These are phyloP conservation scores for Recurvirostra avosetta DNA, from an alignment of 2,113 vertebrate species.

Conservation along the genomic window DNA sequence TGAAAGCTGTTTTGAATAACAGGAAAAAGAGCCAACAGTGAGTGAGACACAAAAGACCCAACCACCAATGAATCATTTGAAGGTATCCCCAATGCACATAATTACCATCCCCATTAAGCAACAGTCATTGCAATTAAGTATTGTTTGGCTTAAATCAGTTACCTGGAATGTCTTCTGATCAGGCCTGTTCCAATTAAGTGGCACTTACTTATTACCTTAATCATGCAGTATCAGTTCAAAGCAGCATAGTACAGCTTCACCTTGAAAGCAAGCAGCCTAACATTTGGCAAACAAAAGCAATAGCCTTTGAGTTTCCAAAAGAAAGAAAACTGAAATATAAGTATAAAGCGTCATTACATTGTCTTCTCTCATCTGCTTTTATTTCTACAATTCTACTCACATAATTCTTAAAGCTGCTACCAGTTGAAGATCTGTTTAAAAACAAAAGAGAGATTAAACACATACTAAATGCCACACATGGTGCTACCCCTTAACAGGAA, in stretches of 20 bases:
- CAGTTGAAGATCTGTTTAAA: slow-evolving; percentile 1
- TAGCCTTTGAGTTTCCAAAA: not conserved
- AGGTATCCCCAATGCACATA: slow-evolving; percentile 49
- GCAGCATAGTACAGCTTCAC: slow-evolving; percentile 52
- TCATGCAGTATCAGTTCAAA: slow-evolving; percentile 61
- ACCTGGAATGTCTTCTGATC: slow-evolving; percentile 67
- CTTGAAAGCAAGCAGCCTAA: slow-evolving; percentile 54
- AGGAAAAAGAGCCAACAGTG: slow-evolving; percentile 30
- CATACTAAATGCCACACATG: not conserved
- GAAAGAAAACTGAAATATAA: not conserved
- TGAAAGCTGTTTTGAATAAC: slow-evolving; percentile 2
- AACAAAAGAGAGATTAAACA: slow-evolving; percentile 17
- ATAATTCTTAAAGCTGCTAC: slow-evolving; percentile 1
- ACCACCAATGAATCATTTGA: slow-evolving; percentile 56
- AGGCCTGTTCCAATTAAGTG: slow-evolving; percentile 56
- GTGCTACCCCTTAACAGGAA: not conserved
- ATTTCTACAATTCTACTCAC: not conserved
- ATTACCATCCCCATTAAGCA: slow-evolving; percentile 59
- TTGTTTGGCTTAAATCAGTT: slow-evolving; percentile 65
- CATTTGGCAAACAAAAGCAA: slow-evolving; percentile 45
- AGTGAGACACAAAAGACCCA: slow-evolving; percentile 30
- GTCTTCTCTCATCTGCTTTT: not conserved
- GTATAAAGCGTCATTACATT: not conserved
- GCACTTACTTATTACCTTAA: slow-evolving; percentile 57
- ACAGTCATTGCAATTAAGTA: slow-evolving; percentile 60